These are phyloP conservation scores for Polia nebulosa DNA, from an alignment of 2,888 invertebrate genomes.

Conservation along the genomic window DNA sequence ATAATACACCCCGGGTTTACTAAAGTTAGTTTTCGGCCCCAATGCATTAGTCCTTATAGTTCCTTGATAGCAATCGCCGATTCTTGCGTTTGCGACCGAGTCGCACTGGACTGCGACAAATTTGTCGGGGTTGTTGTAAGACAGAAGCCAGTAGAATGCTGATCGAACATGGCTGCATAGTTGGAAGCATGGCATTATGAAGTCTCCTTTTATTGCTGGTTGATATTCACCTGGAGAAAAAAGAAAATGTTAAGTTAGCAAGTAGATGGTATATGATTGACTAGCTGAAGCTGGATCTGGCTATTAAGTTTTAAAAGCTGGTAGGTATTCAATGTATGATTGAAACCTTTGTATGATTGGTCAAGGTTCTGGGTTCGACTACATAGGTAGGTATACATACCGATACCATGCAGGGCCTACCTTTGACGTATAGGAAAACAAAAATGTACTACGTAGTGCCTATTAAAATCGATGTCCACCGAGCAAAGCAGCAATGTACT, in stretches of 20 bases:
- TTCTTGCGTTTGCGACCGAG: constrained; percentile 76
- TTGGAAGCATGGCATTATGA: constrained; percentile 83
- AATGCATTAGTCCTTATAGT: constrained; percentile 74
- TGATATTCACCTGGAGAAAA: constrained; percentile 83
- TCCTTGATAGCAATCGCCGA: constrained; percentile 78
- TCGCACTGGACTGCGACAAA: constrained; percentile 81
- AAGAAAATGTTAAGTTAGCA: neutral
- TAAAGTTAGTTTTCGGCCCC: constrained; percentile 83
- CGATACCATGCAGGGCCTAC: neutral
- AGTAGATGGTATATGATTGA: neutral
- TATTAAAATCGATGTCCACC: no score
- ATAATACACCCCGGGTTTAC: constrained; percentile 82
- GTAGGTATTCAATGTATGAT: neutral
- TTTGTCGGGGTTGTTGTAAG: constrained; percentile 75
- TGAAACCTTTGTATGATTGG: neutral
- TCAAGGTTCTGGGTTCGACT: neutral
- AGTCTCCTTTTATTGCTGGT: constrained; percentile 75
- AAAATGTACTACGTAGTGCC: no score
- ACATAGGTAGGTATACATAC: neutral
- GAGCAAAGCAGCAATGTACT: no score
- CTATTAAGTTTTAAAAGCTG: neutral
- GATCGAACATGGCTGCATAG: constrained; percentile 85
- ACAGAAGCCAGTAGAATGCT: constrained; percentile 79
- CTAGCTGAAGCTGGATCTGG: neutral
- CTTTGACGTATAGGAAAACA: no score